Evolutionary conservation across 2,113 vertebrate genomes (phyloP).

Genomic region (Mola mola): DNA sequence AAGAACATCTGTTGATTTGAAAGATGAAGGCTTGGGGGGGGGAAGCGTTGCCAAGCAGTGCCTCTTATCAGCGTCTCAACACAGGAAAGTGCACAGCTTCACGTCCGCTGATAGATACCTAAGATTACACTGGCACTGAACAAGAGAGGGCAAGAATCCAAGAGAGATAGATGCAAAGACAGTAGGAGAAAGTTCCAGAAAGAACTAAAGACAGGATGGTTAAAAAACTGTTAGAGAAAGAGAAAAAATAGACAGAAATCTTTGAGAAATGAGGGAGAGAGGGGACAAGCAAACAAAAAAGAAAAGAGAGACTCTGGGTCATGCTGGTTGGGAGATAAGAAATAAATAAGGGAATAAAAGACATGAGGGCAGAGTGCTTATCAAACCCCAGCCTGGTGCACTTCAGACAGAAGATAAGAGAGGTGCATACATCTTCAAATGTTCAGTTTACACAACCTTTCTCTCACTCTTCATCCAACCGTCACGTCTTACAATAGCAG

Average conservation of each 20-base stretch:
- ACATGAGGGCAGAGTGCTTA: slow-evolving; percentile 58
- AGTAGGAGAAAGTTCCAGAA: background rate
- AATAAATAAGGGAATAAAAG: slow-evolving; percentile 49
- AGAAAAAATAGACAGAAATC: slow-evolving; percentile 15
- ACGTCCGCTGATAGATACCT: slow-evolving; percentile 67
- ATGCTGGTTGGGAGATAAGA: slow-evolving; percentile 55
- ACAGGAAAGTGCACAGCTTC: slow-evolving; percentile 54
- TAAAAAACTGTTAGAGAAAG: background rate
- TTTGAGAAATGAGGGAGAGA: slow-evolving; percentile 28
- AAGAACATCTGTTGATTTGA: slow-evolving; percentile 75
- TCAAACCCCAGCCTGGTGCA: slow-evolving; percentile 52
- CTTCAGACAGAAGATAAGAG: slow-evolving; percentile 64
- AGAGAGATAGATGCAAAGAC: slow-evolving; percentile 9
- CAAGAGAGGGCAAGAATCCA: slow-evolving; percentile 24
- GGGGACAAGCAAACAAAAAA: slow-evolving; percentile 31
- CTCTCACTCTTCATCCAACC: slow-evolving; percentile 14
- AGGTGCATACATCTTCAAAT: slow-evolving; percentile 42
- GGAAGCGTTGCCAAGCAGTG: slow-evolving; percentile 70
- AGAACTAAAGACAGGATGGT: background rate
- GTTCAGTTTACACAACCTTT: slow-evolving; percentile 61
- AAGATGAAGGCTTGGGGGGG: slow-evolving; percentile 65
- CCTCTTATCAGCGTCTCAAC: slow-evolving; percentile 70
- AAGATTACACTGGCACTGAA: slow-evolving; percentile 62
- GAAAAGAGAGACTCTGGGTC: slow-evolving; percentile 9
- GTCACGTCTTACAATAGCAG: slow-evolving; percentile 40